These are phyloP conservation scores for Colius striatus DNA, from an alignment of 2,113 vertebrate species.

Conservation along the genomic window DNA sequence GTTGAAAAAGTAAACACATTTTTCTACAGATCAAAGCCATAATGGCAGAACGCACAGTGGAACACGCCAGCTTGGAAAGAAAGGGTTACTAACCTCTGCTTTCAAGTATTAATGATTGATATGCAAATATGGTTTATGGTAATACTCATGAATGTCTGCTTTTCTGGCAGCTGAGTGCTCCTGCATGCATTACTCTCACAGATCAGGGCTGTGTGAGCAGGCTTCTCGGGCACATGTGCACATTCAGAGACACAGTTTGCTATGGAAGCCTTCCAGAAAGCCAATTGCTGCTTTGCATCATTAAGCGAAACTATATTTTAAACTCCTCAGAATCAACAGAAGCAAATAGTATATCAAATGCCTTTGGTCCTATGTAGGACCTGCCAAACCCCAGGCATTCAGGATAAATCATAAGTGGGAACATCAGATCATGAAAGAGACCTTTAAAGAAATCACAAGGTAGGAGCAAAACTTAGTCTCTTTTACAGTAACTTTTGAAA, in stretches of 20 bases:
- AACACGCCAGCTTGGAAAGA: neutral
- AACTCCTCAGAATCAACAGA: slow-evolving; percentile 12
- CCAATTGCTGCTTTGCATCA: neutral
- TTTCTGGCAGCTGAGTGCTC: neutral
- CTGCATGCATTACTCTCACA: neutral
- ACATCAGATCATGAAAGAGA: slow-evolving; percentile 29
- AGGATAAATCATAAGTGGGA: slow-evolving; percentile 17
- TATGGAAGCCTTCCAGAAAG: slow-evolving; percentile 52
- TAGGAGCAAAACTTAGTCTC: neutral
- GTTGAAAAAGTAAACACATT: neutral
- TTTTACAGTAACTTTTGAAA: neutral
- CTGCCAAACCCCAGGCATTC: slow-evolving; percentile 50
- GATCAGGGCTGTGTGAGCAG: neutral
- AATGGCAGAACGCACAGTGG: neutral
- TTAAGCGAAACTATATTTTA: slow-evolving; percentile 37
- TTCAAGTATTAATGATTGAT: slow-evolving; percentile 51
- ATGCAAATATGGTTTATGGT: slow-evolving; percentile 48
- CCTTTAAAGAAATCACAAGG: slow-evolving; percentile 22
- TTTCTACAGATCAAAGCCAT: neutral
- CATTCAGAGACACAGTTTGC: neutral
- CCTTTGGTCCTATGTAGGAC: neutral
- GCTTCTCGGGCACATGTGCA: neutral
- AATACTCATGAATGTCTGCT: neutral
- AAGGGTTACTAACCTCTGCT: slow-evolving; percentile 51
- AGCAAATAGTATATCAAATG: slow-evolving; percentile 13